Percentiles rank a stretch among this genome's conserved stretches.
Conservation (phyloP, 2,113 vertebrate species). For the Oncorhynchus kisutch region DNA sequence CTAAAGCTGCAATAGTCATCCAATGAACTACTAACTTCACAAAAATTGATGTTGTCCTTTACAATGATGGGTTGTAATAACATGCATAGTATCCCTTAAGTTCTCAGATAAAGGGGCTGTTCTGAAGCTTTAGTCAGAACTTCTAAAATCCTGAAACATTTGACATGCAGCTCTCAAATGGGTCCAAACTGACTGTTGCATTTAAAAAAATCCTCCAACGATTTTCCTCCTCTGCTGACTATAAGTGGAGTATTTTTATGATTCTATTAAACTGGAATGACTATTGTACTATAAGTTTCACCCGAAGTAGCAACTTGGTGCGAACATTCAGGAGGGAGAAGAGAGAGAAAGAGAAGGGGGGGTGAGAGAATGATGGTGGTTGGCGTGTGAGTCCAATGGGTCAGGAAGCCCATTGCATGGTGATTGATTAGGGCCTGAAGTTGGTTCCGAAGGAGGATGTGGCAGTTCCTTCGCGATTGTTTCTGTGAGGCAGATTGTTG, state of each 20-base stretch:
- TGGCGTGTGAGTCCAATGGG: background rate
- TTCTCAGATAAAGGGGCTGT: background rate
- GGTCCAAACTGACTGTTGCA: background rate
- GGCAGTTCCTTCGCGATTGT: conserved; percentile 47
- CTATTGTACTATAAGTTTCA: conserved; percentile 28
- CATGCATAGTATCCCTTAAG: conserved; percentile 5
- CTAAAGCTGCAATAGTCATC: background rate
- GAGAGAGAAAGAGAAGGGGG: background rate
- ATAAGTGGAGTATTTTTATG: background rate
- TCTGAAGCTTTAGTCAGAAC: background rate
- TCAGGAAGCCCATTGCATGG: conserved; percentile 6
- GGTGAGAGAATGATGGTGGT: conserved; percentile 29
- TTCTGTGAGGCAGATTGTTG: conserved; percentile 45
- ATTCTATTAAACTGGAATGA: conserved; percentile 22
- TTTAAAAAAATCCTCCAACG: background rate
- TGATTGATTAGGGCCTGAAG: conserved; percentile 42
- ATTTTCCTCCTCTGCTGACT: conserved; percentile 6
- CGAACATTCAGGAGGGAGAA: background rate
- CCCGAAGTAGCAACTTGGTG: conserved; percentile 5
- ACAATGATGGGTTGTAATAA: conserved; percentile 14
- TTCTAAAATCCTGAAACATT: background rate
- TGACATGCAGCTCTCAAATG: background rate
- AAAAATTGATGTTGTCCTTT: conserved; percentile 21
- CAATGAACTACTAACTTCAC: conserved; percentile 14
- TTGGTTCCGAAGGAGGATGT: conserved; percentile 45